Base-by-base conservation (phyloP, 2,797 vertebrate species). In the Mormyrus hasselquistii region DNA sequence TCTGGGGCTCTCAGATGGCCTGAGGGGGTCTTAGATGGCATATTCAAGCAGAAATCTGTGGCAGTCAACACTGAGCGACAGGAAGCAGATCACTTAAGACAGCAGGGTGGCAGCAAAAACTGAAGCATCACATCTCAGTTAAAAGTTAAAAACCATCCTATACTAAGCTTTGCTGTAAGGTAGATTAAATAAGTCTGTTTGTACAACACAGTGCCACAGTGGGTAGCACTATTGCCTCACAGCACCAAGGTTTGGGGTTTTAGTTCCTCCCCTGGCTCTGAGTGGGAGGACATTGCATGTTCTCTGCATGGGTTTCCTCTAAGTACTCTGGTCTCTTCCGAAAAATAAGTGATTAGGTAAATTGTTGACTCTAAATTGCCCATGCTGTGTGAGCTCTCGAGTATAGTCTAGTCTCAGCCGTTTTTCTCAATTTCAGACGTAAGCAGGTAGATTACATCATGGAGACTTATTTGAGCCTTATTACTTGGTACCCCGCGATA, bases 141-240 rank as follows among this genome's bases (percentile, higher is more conserved):
- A 79, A 41, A 41, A 38, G 73, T 44, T 19, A 38, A 7, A 44
- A 79, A 44, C 2, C 10, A 69, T 34, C 25, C 25, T 69, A 14
- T 29, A 69, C 34, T 79, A 79, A 79, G 73, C 34, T 41, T 19
- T 16, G 73, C 38, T 79, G 73, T 79, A 44, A 79, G 14, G 16
- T 79, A 79, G 73, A 69, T 79, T 79, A 79, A 79, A 79, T 79
- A 44, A 41, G 38, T 79, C 73, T 41, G 38, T 44, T 79, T 79
- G 38, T 8, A 76, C 69, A 76, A 19, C 69, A 38, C 12, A 41
- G 69, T 76, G 69, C 34, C 14, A 3, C 29, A 16, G 69, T 41
- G 34, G 34, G 69, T 19, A 38, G 69, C 14, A 19, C 14, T 41
- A 41, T 2, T 76, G 38, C 73, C 73, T 79, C 16, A 41, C 6